Evolutionary conservation across 2,888 invertebrate genomes (phyloP).

Genomic region (Desoria tigrina): DNA sequence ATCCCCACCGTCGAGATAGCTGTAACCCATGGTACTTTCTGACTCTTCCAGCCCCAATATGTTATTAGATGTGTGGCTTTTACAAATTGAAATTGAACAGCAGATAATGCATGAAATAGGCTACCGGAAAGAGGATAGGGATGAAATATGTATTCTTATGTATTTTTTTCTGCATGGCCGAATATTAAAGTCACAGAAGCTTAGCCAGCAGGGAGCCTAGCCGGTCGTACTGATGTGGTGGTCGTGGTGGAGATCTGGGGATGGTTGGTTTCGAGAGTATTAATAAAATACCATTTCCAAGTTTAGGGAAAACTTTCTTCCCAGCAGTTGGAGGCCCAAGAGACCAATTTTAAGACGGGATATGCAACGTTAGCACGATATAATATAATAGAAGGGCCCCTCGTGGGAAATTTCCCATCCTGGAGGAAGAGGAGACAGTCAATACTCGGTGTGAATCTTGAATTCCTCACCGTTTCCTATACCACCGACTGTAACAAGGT

Average conservation of each 20-base stretch:
- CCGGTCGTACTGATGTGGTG: neutral
- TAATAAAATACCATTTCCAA: neutral
- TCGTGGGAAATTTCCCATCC: slow-evolving; percentile 19
- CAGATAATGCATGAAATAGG: no score
- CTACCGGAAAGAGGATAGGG: no score
- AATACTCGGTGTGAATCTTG: neutral
- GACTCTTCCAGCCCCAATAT: no score
- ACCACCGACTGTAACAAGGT: no score
- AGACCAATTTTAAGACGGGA: slow-evolving; percentile 9
- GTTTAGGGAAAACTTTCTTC: slow-evolving; percentile 10
- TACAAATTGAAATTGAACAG: no score
- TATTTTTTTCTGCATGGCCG: no score
- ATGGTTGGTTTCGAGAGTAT: neutral
- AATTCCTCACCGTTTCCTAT: neutral
- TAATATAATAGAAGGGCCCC: slow-evolving; percentile 5
- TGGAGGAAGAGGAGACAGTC: neutral
- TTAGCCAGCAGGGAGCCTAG: neutral
- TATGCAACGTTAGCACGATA: slow-evolving; percentile 11
- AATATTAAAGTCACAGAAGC: no score
- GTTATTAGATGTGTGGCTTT: no score
- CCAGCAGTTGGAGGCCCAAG: neutral
- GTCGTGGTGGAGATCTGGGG: no score
- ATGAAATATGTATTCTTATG: no score
- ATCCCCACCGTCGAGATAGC: no score
- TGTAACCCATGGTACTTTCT: no score